Evolutionary conservation across 2,113 vertebrate species (phyloP).

Genomic region (Hyla sarda): DNA sequence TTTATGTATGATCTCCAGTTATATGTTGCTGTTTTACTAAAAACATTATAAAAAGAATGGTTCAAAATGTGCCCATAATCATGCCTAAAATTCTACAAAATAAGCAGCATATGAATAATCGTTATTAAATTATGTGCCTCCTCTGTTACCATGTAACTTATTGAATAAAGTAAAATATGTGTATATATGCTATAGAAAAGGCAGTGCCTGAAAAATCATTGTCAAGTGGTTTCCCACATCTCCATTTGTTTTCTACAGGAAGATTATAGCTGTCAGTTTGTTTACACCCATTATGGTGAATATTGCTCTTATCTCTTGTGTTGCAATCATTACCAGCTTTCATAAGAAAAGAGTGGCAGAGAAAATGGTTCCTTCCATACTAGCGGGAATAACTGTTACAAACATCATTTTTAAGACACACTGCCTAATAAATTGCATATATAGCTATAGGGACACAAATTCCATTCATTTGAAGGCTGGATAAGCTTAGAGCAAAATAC

Average conservation of each 20-base stretch:
- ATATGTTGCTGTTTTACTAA: no score
- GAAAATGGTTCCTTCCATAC: conserved; percentile 27
- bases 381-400: neutral
- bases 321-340: conserved; percentile 25
- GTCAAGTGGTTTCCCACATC: conserved; percentile 14
- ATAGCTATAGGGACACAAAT: conserved; percentile 8
- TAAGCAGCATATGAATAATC: neutral
- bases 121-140: neutral
- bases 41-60: no score
- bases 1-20: no score
- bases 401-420: conserved; percentile 22
- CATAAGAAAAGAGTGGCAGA: conserved; percentile 6
- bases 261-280: conserved; percentile 30
- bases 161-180: neutral
- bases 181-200: neutral
- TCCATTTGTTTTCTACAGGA: neutral
- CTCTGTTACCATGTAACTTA: neutral
- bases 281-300: conserved; percentile 27
- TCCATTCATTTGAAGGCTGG: conserved; percentile 2
- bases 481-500: neutral
- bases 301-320: conserved; percentile 19
- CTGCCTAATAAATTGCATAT: conserved; percentile 22
- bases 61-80: no score
- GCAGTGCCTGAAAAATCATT: neutral
- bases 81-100: neutral